Conservation (phyloP, 2,113 vertebrate species). For the Orthochromis indermauri region DNA sequence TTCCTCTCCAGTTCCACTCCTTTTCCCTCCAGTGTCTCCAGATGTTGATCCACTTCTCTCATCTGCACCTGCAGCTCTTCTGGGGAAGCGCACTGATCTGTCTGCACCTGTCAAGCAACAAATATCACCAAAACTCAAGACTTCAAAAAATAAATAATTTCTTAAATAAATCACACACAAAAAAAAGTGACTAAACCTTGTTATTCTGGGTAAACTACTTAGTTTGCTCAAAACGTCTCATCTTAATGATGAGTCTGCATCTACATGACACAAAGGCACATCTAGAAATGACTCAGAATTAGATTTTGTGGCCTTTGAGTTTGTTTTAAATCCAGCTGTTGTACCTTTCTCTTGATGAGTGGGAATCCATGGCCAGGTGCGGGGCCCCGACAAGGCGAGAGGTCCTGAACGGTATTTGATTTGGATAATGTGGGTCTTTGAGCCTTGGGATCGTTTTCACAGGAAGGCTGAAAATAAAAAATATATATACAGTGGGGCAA, state of each 20-base stretch:
- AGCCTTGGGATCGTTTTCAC: constrained; percentile 81
- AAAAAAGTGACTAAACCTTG: neutral
- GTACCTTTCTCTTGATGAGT: constrained; percentile 90
- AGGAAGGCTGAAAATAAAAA: constrained; percentile 57
- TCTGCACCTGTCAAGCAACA: constrained; percentile 74
- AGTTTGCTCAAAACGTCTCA: neutral
- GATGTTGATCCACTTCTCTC: constrained; percentile 73
- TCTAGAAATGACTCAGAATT: neutral
- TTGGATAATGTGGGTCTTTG: constrained; percentile 68
- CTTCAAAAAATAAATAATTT: neutral
- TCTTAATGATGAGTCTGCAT: neutral
- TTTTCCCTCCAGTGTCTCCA: constrained; percentile 79
- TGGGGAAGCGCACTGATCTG: constrained; percentile 74
- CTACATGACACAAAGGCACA: neutral
- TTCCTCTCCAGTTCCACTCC: constrained; percentile 82
- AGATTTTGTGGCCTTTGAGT: neutral
- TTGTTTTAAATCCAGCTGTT: neutral
- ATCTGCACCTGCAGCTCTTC: constrained; percentile 80
- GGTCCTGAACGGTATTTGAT: constrained; percentile 66
- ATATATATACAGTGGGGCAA: too few relatives aligned
- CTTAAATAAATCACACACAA: neutral
- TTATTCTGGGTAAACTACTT: neutral
- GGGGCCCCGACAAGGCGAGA: constrained; percentile 69
- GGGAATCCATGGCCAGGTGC: constrained; percentile 87
- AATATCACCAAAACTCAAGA: neutral